Evolutionary conservation across 2,888 invertebrate species (phyloP), one percentile per base, ranked within the genome.

Genomic region (Oligia fasciuncula): DNA sequence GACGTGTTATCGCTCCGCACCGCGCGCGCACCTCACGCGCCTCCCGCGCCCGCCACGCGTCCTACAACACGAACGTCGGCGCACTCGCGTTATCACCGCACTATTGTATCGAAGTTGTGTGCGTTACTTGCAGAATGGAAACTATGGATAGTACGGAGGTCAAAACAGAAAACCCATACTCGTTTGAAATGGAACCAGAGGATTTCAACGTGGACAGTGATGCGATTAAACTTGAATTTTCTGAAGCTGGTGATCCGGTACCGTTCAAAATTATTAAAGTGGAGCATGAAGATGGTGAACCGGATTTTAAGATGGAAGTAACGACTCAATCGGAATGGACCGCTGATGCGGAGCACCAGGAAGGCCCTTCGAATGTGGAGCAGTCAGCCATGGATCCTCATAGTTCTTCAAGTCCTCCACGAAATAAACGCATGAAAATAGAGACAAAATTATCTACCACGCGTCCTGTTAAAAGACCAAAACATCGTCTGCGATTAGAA

Each of bases 191-290:
- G 29, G 17, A 65, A 3, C 23, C 43, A 9, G 54, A 17, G n/a
- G 35, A 46, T 23, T 35, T 51, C 29, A 43, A 29, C 51, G 8
- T 65, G 1, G 23, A 51, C 13, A 35, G 14, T 46, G 46, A 35
- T 65, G 43, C 13, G 11, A 29, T 77, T 8, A 77, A 77, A 65
- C 35, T 77, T n/a, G 76, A 77, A 46, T 35, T 77, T 54, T 77
- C 77, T n/a, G 76, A 77, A 54, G 17, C 35, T 65, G 77, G 76
- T 2, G 65, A 77, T 35, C 54, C 76, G 8, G 17, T 77, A 65
- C 76, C 63, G 1, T 46, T 13, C 43, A 65, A 65, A 23, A 77
- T 77, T 77, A 54, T 46, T 35, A 65, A 77, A 65, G 43, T 35
- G 43, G 17, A 65, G 43, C 35, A 46, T 54, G 35, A 54, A 17